Evolutionary conservation across 2,888 invertebrate species (phyloP).

Genomic region (Drosophila demipolita): DNA sequence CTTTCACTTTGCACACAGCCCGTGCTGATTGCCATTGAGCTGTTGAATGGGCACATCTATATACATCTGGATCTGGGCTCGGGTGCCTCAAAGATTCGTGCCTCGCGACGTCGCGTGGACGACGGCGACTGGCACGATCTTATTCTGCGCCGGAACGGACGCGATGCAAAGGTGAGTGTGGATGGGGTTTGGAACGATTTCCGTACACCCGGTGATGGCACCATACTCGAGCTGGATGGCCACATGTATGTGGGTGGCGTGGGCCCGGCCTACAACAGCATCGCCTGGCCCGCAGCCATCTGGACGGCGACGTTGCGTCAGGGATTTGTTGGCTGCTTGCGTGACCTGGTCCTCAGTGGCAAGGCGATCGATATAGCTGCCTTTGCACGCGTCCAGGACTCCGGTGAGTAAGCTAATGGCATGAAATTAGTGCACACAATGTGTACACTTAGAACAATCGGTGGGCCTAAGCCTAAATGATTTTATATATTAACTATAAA

Average conservation of each 20-base stretch:
- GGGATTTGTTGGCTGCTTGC: conserved; percentile 97
- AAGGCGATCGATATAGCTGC: conserved; percentile 95
- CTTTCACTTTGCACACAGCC: conserved; percentile 86
- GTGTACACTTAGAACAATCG: background rate
- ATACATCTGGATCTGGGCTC: conserved; percentile 96
- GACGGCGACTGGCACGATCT: conserved; percentile 98
- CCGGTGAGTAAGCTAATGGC: conserved; percentile 86
- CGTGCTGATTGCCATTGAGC: conserved; percentile 97
- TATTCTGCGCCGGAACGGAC: conserved; percentile 91
- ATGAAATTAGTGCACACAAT: background rate
- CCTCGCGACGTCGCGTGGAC: conserved; percentile 92
- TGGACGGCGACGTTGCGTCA: conserved; percentile 96
- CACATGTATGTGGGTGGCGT: conserved; percentile 95
- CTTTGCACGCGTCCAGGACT: conserved; percentile 95
- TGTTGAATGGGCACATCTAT: conserved; percentile 96
- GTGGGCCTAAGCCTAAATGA: background rate
- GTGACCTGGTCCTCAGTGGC: conserved; percentile 95
- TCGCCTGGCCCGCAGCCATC: conserved; percentile 92
- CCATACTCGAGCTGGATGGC: conserved; percentile 94
- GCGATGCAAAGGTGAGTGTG: conserved; percentile 94
- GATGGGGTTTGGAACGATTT: conserved; percentile 95
- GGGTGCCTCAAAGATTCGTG: conserved; percentile 94
- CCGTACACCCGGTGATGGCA: conserved; percentile 94
- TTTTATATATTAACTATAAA: background rate
- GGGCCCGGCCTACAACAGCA: conserved; percentile 91